A percentile compares a stretch with the other conserved stretches of the same genome.
Evolutionary conservation across 2,113 vertebrate genomes (phyloP).

Genomic region (Pedetes capensis): DNA sequence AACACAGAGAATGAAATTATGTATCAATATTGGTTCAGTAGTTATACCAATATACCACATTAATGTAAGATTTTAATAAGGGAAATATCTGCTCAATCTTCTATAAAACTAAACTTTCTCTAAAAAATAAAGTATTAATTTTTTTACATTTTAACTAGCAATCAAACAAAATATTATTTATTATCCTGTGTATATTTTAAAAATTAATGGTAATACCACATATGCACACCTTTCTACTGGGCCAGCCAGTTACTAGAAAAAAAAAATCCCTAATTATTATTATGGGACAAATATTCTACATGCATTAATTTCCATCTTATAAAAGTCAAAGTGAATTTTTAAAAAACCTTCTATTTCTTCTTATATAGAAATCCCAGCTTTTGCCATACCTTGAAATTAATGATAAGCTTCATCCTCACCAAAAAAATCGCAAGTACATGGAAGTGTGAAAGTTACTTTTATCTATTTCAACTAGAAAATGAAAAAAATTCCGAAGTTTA

Average conservation of each 20-base stretch:
- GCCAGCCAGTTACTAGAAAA: not conserved
- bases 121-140: not conserved
- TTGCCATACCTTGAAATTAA: not conserved
- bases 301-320: not conserved
- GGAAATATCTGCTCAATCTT: not conserved
- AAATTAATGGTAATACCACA: not conserved
- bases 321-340: slow-evolving; percentile 18
- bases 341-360: not conserved
- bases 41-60: not conserved
- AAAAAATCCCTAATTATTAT: slow-evolving; percentile 26
- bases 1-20: not conserved
- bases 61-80: not conserved
- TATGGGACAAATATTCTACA: not conserved
- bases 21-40: not conserved
- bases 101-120: slow-evolving; percentile 29
- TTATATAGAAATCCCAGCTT: not conserved
- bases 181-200: slow-evolving; percentile 1
- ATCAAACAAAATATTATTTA: slow-evolving; percentile 22
- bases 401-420: not conserved
- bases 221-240: too few relatives aligned
- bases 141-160: not conserved
- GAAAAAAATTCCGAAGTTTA: slow-evolving; percentile 23
- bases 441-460: not conserved
- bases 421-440: not conserved
- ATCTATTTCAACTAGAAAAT: not conserved